Evolutionary conservation across 1,140 invertebrate species (phyloP), one percentile per base, ranked within the genome.

Genomic region (Oppia nitens): DNA sequence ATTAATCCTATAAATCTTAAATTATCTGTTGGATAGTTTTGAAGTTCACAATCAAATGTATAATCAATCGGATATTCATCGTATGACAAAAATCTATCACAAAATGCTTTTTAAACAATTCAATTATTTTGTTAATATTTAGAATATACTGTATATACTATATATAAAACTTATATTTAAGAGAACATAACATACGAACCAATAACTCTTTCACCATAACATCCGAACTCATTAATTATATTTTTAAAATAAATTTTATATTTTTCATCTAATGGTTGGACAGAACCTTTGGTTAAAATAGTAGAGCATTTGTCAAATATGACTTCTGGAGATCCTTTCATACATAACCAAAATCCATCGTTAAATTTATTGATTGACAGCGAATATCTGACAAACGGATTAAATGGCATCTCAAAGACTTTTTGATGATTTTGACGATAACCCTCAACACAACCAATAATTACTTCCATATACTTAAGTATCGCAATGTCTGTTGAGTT

Each of bases 281-380:
- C 60, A 25, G 49, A 26, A 9, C 60, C 60, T n/a, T 51, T 60
- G 2, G 49, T 45, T 14, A 61, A 20, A 4, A 53, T 51, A 9
- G 60, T 61, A 24, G 55, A 81, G 76, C 92, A 97, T 32, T 88
- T 79, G 71, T 98, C 94, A 59, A 98, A 76, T 67, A 99, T 95
- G 66, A 93, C 80, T 74, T 99, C 95, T 2, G 95, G 95, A 2
- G 95, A 95, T 50, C 95, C 95, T 79, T 99, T 99, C 94, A 99
- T 98, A 17, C 17, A 97, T 93, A 63, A 98, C 75, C 66, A 97
- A 74, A 71, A 92, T 86, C 60, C 60, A 11, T 9, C 23, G 9
- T 9, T 53, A 11, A 32, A 56, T 26, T 56, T 29, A 28, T 56
- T 56, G 14, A 56, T 56, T n/a, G 55, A 52, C 9, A 56, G 9